Evolutionary conservation across 2,797 vertebrate species (phyloP).

Genomic region (Artibeus jamaicensis): DNA sequence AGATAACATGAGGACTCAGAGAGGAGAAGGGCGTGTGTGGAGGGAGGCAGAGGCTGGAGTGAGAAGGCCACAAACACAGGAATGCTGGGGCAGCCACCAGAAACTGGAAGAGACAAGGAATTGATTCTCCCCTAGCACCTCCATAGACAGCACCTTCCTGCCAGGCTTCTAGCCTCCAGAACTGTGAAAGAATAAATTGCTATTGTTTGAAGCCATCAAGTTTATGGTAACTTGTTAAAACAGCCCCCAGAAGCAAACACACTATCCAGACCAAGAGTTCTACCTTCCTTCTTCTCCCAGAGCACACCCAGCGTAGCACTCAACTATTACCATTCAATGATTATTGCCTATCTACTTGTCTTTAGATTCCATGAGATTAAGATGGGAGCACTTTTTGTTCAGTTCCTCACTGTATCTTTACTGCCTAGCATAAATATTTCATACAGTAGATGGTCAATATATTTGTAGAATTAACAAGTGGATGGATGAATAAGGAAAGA

Average conservation of each 20-base stretch:
- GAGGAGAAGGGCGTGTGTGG: neutral
- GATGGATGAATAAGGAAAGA: neutral
- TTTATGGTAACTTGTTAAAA: neutral
- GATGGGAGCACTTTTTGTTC: neutral
- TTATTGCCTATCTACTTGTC: neutral
- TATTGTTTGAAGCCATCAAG: neutral
- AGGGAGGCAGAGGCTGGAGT: neutral
- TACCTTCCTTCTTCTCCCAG: neutral
- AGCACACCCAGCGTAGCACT: neutral
- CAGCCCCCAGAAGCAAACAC: neutral
- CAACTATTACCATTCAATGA: neutral
- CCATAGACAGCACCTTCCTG: neutral
- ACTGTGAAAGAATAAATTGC: neutral
- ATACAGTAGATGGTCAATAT: neutral
- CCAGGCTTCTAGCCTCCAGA: neutral
- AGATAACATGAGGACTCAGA: neutral
- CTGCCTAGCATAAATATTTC: neutral
- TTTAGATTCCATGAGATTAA: neutral
- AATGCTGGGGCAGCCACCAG: neutral
- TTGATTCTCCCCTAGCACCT: neutral
- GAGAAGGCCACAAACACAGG: neutral
- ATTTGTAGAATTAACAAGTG: neutral
- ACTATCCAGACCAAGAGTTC: neutral
- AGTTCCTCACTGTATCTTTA: neutral
- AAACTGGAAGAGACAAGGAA: neutral